Evolutionary conservation across 2,113 vertebrate species (phyloP).

Genomic region (Diadophis punctatus): DNA sequence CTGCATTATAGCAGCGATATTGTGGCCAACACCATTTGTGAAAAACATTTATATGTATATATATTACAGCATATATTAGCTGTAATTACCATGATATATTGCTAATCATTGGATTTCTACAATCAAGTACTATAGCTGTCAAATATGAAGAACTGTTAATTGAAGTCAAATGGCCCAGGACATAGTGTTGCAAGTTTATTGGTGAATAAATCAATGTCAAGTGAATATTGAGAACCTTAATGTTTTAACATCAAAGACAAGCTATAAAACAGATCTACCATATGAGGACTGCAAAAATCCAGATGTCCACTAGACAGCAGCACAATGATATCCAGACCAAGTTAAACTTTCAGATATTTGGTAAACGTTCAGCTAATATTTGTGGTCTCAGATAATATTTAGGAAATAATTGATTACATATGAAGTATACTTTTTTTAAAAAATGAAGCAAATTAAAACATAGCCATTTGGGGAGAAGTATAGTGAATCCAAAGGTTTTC

Average conservation of each 20-base stretch:
- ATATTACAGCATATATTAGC: neutral
- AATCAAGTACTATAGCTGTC: neutral
- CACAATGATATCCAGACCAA: neutral
- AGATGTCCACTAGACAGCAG: neutral
- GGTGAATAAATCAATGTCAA: neutral
- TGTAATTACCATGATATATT: neutral
- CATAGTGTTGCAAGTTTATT: neutral
- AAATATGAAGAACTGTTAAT: neutral
- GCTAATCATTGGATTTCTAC: neutral
- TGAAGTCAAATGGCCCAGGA: neutral
- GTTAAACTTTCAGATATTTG: neutral
- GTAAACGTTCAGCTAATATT: neutral
- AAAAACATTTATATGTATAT: neutral
- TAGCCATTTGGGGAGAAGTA: neutral
- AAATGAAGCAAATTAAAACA: neutral
- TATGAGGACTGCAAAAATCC: neutral
- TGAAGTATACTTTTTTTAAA: neutral
- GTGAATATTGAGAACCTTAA: neutral
- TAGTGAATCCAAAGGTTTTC: neutral
- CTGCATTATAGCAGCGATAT: neutral
- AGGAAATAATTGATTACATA: neutral
- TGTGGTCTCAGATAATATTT: neutral
- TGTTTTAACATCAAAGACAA: neutral
- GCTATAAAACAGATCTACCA: neutral
- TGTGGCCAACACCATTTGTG: neutral